Percentiles rank a stretch among this genome's conserved stretches.
Conservation (phyloP, 2,888 invertebrate species). For the Drosophila kuntzei region DNA sequence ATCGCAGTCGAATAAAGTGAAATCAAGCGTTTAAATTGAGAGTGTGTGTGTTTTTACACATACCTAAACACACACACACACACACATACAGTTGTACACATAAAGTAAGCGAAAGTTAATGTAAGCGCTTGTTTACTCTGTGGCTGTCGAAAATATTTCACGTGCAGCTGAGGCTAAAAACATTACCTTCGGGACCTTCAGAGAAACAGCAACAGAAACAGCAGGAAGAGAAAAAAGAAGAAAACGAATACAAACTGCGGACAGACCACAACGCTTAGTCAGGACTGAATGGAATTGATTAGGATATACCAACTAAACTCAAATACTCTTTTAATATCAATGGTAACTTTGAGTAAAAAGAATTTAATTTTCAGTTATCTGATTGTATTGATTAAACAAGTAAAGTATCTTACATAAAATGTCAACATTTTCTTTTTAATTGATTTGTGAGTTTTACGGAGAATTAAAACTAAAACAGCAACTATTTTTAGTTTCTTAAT, state of each 20-base stretch:
- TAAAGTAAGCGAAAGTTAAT: conserved; percentile 71
- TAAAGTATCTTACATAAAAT: no score
- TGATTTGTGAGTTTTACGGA: no score
- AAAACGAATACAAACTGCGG: conserved; percentile 7
- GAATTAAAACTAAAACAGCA: no score
- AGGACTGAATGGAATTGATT: conserved; percentile 8
- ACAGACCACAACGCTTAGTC: conserved; percentile 23
- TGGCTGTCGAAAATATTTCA: conserved; percentile 78
- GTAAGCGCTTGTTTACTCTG: conserved; percentile 77
- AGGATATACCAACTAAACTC: not conserved
- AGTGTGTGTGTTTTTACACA: conserved; percentile 39
- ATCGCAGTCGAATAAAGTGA: conserved; percentile 81
- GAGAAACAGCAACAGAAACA: conserved; percentile 20
- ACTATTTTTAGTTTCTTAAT: no score
- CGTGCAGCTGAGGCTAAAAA: conserved; percentile 72
- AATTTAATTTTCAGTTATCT: not conserved
- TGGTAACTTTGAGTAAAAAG: not conserved
- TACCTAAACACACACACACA: conserved; percentile 9
- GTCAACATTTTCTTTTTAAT: no score
- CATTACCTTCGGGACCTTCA: conserved; percentile 65
- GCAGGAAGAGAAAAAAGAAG: conserved; percentile 10
- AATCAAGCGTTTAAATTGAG: conserved; percentile 77
- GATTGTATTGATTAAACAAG: no score
- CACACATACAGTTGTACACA: conserved; percentile 10
- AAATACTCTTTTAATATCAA: conserved; percentile 18